These are phyloP conservation scores for Lottia scabra DNA, from an alignment of 2,888 invertebrate species.

Conservation along the genomic window DNA sequence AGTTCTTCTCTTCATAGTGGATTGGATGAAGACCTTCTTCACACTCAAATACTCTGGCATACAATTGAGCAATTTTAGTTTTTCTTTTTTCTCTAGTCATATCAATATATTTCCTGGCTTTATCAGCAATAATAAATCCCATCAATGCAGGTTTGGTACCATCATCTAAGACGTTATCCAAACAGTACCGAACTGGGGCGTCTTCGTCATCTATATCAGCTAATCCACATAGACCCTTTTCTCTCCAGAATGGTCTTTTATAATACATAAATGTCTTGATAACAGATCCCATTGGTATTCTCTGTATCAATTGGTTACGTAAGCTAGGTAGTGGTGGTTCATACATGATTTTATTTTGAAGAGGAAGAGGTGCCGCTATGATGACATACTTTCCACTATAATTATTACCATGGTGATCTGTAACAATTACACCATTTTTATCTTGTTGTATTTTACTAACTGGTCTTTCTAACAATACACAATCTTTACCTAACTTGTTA, in stretches of 20 bases:
- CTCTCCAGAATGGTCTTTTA: slow-evolving; percentile 68
- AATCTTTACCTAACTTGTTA: slow-evolving; percentile 59
- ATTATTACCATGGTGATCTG: slow-evolving; percentile 50
- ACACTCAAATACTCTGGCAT: slow-evolving; percentile 53
- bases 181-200: slow-evolving; percentile 50
- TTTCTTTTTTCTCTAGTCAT: slow-evolving; percentile 53
- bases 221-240: slow-evolving; percentile 65
- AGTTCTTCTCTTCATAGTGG: slow-evolving; percentile 68
- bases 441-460: slow-evolving; percentile 62
- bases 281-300: slow-evolving; percentile 68
- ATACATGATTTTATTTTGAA: slow-evolving; percentile 65
- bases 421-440: slow-evolving; percentile 45
- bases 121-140: slow-evolving; percentile 62
- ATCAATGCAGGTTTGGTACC: slow-evolving; percentile 64
- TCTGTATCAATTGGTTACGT: slow-evolving; percentile 64
- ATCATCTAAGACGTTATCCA: slow-evolving; percentile 65
- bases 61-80: slow-evolving; percentile 42
- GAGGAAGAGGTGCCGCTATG: slow-evolving; percentile 63
- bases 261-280: slow-evolving; percentile 70
- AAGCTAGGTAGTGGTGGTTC: slow-evolving; percentile 63
- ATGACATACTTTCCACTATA: slow-evolving; percentile 56
- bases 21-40: slow-evolving; percentile 56
- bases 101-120: slow-evolving; percentile 40
- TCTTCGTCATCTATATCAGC: slow-evolving; percentile 45
- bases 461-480: slow-evolving; percentile 54